A percentile compares a stretch with the other conserved stretches of the same genome.
phyloP scores from a whole-genome alignment of 1,140 invertebrate genomes.

The Mamestra configurata region DNA sequence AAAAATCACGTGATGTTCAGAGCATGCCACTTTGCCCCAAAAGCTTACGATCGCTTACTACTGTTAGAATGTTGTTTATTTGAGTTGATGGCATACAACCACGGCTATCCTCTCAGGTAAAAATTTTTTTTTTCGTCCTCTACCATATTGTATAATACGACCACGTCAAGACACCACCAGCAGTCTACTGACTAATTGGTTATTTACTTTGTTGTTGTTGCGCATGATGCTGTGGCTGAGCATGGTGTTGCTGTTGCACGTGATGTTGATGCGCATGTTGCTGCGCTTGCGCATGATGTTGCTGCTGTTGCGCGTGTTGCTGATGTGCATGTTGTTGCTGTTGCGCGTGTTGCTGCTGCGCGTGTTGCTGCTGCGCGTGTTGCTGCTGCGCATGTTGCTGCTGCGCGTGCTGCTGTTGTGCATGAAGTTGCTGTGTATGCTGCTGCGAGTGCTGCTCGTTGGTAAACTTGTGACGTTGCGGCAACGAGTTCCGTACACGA shows the following conservation, averaged over 20 bases:
- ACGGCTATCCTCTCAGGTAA: too few species aligned
- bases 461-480: constrained; percentile 82
- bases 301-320: not conserved
- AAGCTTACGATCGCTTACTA: too few species aligned
- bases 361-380: constrained; percentile 41
- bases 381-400: constrained; percentile 56
- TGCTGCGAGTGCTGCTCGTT: constrained; percentile 79
- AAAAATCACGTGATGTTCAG: too few species aligned
- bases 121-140: too few species aligned
- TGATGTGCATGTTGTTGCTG: constrained; percentile 46
- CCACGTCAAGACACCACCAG: not conserved
- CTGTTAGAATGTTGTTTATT: too few species aligned
- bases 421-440: constrained; percentile 62
- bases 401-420: constrained; percentile 60
- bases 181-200: not conserved
- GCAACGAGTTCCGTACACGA: constrained; percentile 79
- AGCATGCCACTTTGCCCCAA: too few species aligned
- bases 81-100: too few species aligned
- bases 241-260: not conserved
- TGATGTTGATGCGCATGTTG: constrained; percentile 17
- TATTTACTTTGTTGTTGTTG: constrained; percentile 59
- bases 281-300: not conserved
- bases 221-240: constrained; percentile 2
- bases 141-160: too few species aligned
- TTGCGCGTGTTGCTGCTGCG: constrained; percentile 42